Base-by-base conservation (phyloP, 1,140 invertebrate genomes). In the Drosophila ironensis region DNA sequence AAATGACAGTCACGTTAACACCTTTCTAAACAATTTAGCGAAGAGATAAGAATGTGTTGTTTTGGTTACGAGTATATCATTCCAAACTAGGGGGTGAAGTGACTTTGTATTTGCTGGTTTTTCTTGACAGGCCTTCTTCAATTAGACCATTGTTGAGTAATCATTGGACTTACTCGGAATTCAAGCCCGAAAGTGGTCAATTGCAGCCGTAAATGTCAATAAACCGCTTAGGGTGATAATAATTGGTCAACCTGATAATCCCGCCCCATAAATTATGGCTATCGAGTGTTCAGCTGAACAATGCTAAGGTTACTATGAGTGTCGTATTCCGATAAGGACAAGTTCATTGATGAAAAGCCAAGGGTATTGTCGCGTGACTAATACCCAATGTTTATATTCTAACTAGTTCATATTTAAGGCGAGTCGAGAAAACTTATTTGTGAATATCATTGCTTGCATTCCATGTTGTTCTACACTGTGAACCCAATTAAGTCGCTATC, bases 281-380 rank as follows among this genome's bases (percentile, higher is more conserved):
- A 11, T 22, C 17, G 8, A 12, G 14, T 8, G 6, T n/a, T n/a
- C n/a, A n/a, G 25, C 27, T 42, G 53, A 11, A n/a, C 56, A 59
- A 60, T 24, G 16, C 4, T 17, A 42, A 42, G 52, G 19, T 44
- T 60, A 40, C n/a, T 33, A 63, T 40, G 14, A 19, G 8, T 20
- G 17, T 6, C 33, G 19, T 28, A 8, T 19, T 14, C 14, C 25
- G 41, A 63, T 63, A 48, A 63, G 9, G 30, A 27, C 17, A 38
- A 27, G 41, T 61, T 63, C 56, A 63, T 61, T 63, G 41, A 48
- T 27, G 22, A 37, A 60, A 12, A 11, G 12, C 9, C 41, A 61
- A 61, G 30, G 41, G 24, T n/a, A 30, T 27, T 28, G 30, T n/a
- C n/a, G n/a, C n/a, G n/a, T n/a, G n/a, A n/a, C n/a, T n/a, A n/a